Evolutionary conservation across 2,113 vertebrate genomes (phyloP).

Genomic region (Clarias gariepinus): DNA sequence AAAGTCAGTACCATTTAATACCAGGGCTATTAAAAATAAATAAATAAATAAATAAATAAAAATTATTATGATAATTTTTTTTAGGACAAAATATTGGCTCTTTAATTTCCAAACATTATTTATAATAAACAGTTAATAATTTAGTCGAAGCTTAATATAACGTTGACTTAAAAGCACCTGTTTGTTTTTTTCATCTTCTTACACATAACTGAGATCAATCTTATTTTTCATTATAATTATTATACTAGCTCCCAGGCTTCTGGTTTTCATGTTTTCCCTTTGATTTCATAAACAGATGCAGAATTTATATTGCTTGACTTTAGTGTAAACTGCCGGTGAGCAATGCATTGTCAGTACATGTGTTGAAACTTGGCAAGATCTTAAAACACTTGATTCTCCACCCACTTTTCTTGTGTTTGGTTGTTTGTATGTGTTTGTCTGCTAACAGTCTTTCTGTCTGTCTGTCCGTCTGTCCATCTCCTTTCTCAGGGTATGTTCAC

Average conservation of each 20-base stretch:
- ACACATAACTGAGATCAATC: conserved; percentile 15
- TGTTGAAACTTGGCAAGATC: conserved; percentile 21
- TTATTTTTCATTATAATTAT: not conserved
- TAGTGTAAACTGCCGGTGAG: not conserved
- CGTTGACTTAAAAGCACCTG: conserved; percentile 23
- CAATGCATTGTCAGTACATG: not conserved
- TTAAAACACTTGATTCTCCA: not conserved
- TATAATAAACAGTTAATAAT: too few relatives aligned
- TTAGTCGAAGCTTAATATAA: too few relatives aligned
- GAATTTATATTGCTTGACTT: conserved; percentile 3
- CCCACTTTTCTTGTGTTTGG: not conserved
- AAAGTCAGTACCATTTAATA: too few relatives aligned
- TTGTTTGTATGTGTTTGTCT: not conserved
- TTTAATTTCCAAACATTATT: too few relatives aligned
- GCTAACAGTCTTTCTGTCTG: not conserved
- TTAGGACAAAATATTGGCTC: too few relatives aligned
- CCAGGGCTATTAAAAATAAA: too few relatives aligned
- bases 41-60: too few relatives aligned
- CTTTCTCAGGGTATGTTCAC: too few relatives aligned
- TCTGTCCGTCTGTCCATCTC: not conserved
- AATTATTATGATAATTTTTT: too few relatives aligned
- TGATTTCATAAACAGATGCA: conserved; percentile 33
- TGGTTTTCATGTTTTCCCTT: conserved; percentile 1
- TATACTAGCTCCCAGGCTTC: conserved; percentile 6
- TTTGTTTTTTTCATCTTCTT: conserved; percentile 19